phyloP scores from a whole-genome alignment of 2,797 vertebrate genomes.

The Sebastes diaconus region DNA sequence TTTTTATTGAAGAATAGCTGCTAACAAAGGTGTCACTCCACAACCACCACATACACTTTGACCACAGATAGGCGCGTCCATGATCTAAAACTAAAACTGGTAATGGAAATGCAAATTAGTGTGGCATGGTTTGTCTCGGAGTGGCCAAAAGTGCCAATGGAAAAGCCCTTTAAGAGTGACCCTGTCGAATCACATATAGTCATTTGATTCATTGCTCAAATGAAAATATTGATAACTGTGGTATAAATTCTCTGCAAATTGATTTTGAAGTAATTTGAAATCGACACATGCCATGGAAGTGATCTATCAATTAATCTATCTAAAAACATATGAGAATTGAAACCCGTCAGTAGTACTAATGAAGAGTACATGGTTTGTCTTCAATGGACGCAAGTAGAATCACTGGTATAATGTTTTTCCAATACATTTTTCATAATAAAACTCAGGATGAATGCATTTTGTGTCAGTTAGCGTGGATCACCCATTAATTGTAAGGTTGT shows the following conservation, averaged over 20 bases:
- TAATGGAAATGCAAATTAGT: too few species aligned
- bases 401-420: neutral
- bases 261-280: neutral
- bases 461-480: neutral
- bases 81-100: too few species aligned
- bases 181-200: neutral
- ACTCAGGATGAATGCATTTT: neutral
- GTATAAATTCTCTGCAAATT: neutral
- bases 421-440: neutral
- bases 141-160: too few species aligned
- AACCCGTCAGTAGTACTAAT: too few species aligned
- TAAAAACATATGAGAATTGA: neutral
- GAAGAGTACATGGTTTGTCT: neutral
- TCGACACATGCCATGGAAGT: neutral
- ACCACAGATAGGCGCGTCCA: too few species aligned
- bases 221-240: neutral
- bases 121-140: too few species aligned
- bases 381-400: neutral
- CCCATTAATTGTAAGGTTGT: neutral
- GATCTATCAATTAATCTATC: neutral
- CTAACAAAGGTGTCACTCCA: too few species aligned
- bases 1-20: too few species aligned
- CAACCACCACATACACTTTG: too few species aligned
- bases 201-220: neutral
- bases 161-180: neutral